Percentiles rank a stretch among this genome's conserved stretches.
Conservation (phyloP, 2,113 vertebrate genomes). For the Sceloporus undulatus region DNA sequence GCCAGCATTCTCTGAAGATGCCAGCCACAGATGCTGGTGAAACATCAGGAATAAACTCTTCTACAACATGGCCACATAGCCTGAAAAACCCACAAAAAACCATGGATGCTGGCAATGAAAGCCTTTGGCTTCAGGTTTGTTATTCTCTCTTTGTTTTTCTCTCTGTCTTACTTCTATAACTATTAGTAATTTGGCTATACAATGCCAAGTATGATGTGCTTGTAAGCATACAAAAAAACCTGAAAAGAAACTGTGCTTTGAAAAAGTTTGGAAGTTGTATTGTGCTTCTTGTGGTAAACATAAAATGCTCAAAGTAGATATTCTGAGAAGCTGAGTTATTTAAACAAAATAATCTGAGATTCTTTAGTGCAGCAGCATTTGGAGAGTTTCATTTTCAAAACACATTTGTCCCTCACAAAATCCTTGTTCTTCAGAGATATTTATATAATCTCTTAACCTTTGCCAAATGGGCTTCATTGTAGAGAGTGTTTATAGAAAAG, state of each 20-base stretch:
- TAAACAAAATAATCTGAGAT: background rate
- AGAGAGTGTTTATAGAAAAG: constrained; percentile 47
- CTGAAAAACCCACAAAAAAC: too few relatives aligned
- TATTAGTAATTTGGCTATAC: background rate
- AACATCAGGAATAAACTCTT: too few relatives aligned
- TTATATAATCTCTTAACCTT: constrained; percentile 8
- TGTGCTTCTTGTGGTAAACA: background rate
- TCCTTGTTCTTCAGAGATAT: background rate
- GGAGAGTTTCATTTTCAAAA: background rate
- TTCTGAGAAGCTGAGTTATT: background rate
- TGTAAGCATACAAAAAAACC: background rate
- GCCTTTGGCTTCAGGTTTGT: background rate
- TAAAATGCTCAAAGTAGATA: background rate
- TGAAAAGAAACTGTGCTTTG: background rate
- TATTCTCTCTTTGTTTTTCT: background rate
- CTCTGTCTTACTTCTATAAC: background rate
- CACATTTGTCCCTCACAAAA: too few relatives aligned
- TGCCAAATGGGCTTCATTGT: background rate
- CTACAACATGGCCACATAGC: too few relatives aligned
- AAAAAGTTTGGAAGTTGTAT: background rate
- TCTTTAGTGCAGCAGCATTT: background rate
- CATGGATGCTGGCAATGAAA: too few relatives aligned
- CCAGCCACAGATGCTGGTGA: too few relatives aligned
- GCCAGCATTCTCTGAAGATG: too few relatives aligned
- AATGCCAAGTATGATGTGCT: background rate